phyloP scores from a whole-genome alignment of 2,113 vertebrate genomes.

The Sardina pilchardus region DNA sequence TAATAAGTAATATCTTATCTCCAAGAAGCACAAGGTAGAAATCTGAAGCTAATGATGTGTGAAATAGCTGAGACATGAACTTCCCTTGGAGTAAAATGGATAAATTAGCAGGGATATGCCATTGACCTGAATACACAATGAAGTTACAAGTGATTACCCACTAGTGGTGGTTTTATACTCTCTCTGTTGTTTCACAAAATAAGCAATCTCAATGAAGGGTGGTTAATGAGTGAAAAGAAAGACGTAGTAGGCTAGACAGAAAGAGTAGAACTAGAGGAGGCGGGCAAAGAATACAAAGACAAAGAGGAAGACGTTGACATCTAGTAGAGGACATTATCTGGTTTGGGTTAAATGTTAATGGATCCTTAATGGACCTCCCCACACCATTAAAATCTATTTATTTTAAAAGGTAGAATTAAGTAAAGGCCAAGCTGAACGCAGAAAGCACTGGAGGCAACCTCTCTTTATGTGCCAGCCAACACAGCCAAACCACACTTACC shows the following conservation, averaged over 20 bases:
- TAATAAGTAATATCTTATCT: not conserved
- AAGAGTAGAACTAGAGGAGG: not conserved
- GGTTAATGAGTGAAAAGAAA: not conserved
- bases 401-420: conserved; percentile 1
- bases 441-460: not conserved
- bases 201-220: not conserved
- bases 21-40: not conserved
- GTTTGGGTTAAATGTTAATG: not conserved
- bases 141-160: not conserved
- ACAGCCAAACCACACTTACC: conserved; percentile 52
- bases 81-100: conserved; percentile 1
- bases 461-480: conserved; percentile 6
- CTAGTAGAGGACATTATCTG: not conserved
- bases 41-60: not conserved
- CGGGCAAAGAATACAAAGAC: not conserved
- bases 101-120: conserved; percentile 9
- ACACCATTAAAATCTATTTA: conserved; percentile 8
- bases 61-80: conserved; percentile 9
- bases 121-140: not conserved
- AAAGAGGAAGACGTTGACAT: not conserved
- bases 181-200: not conserved
- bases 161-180: not conserved
- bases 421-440: not conserved
- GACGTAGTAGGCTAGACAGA: not conserved
- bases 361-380: not conserved